Evolutionary conservation across 1,140 invertebrate species (phyloP), one percentile per base, ranked within the genome.

Genomic region (Drosophila nikananu): DNA sequence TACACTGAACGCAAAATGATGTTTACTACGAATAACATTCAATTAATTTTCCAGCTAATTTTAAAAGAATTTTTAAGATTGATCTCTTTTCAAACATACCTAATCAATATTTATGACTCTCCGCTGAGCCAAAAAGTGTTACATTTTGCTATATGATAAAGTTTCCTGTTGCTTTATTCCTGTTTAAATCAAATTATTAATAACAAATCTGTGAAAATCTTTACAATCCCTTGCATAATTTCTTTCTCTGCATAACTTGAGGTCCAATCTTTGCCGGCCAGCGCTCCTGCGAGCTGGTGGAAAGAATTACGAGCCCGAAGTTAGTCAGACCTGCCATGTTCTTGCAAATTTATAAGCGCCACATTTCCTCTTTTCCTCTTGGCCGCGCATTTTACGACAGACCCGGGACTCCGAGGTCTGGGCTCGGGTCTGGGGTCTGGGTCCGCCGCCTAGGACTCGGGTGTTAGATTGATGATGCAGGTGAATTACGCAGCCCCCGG

Each of bases 381-480:
- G 67, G 46, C 54, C 55, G 52, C 67, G 65, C 37, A 39, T 49
- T 70, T 75, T 63, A 48, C 59, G 71, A 72, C 64, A 41, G 65
- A 27, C 42, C 41, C 42, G 51, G 67, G 67, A 32, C 17, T 17
- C 27, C 35, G 4, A 15, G 17, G 32, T n/a, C 7, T 27, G 17
- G 48, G 25, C 7, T 32, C 13, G 27, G 41, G 30, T 44, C 55
- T 23, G 15, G n/a, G n/a, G n/a, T n/a, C n/a, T 62, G 17, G 30
- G 35, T 25, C 19, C 0, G 6, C n/a, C 27, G 39, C 27, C 39
- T 27, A 15, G 19, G 25, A 39, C 55, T 58, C 57, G 37, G 39
- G 64, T 64, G 78, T 71, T 66, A 78, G 86, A 89, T 89, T 90
- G 84, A 87, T 89, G 86, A 71, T 74, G 70, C 81, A 78, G 77